phyloP scores from a whole-genome alignment of 2,797 vertebrate species.

The Denticeps clupeoides region DNA sequence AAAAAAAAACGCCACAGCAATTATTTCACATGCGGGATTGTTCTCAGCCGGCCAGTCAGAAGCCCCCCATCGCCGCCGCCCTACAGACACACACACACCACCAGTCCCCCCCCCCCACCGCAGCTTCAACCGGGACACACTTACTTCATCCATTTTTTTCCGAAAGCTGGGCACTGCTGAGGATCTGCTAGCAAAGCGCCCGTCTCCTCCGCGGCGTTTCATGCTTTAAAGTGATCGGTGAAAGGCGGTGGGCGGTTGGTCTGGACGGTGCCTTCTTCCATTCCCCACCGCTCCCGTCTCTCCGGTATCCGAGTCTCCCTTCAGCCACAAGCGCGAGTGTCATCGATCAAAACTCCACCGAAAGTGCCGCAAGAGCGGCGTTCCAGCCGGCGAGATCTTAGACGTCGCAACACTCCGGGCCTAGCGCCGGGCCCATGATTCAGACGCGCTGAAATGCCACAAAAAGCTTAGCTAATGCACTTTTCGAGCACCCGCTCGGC shows the following conservation, averaged over 20 bases:
- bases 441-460: conserved; percentile 49
- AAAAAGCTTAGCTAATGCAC: conserved; percentile 52
- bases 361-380: conserved; percentile 40
- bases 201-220: no score
- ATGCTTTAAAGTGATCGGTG: no score
- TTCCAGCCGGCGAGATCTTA: conserved; percentile 34
- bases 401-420: conserved; percentile 26
- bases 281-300: conserved; percentile 18
- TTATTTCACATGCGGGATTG: conserved; percentile 74
- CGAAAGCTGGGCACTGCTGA: no score
- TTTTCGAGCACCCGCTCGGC: conserved; percentile 30
- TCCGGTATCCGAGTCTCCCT: conserved; percentile 34
- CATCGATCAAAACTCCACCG: conserved; percentile 46
- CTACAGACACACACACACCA: conserved; percentile 1
- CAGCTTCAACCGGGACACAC: no score
- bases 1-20: conserved; percentile 79
- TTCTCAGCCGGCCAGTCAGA: conserved; percentile 7
- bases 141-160: no score
- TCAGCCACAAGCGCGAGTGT: conserved; percentile 44
- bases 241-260: no score
- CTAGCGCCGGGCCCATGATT: conserved; percentile 48
- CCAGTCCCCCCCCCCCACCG: conserved; percentile 5
- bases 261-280: no score
- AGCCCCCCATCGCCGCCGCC: neutral
- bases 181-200: no score